Base-by-base conservation (phyloP, 1,140 invertebrate genomes). In the Pachypeltis micranthus region DNA sequence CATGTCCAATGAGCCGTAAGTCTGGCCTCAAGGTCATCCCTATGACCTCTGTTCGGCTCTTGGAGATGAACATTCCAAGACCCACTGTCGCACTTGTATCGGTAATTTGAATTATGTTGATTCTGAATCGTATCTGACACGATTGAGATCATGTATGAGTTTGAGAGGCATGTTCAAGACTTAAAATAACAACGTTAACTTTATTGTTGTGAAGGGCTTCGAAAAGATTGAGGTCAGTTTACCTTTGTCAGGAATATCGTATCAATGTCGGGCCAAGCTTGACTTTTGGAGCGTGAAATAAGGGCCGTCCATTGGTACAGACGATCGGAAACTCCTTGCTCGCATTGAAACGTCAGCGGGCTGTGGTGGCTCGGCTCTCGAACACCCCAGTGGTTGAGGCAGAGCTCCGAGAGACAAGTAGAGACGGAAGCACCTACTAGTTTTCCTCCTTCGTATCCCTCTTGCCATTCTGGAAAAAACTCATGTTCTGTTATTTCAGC, bases 201-300 rank as follows among this genome's bases (percentile, higher is more conserved):
- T 39, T 23, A 34, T 55, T 44, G 1, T 21, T n/a, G 4, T 47
- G 21, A 25, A 56, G 31, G n/a, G n/a, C n/a, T 34, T 54, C 12
- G 26, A 25, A 56, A 44, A 23, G 24, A 7, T 63, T 29, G 21
- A 26, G 28, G 24, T 55, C 26, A 60, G 23, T 60, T 65, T 70
- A 82, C 81, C 73, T 84, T 85, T 44, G 78, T 77, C 56, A 78
- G 72, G 19, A 84, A 74, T 23, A 84, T 70, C 65, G 65, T 67
- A 67, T 83, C 80, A 51, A 85, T 76, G 56, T 83, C 79, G 0
- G 75, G 74, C 82, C 80, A 84, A 59, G 71, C 75, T 67, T 73
- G 77, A 14, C 69, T 39, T 39, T 74, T 70, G 23, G 76, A 74
- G 69, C 72, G 71, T 4, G 74, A 78, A 66, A 70, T 71, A 16